phyloP scores from a whole-genome alignment of 2,888 invertebrate genomes.

The Rotaria macrura region DNA sequence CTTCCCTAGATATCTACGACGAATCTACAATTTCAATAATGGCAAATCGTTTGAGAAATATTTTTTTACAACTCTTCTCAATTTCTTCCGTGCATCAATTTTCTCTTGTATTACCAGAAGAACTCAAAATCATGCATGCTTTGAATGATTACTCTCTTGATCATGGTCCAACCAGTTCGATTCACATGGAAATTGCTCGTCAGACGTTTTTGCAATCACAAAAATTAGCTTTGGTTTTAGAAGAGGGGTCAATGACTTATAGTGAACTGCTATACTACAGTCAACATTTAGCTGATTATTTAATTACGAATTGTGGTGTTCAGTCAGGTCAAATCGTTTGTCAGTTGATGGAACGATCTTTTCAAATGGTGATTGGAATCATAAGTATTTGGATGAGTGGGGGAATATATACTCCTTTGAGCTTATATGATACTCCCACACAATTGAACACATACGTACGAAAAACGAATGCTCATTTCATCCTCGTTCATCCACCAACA shows the following conservation, averaged over 20 bases:
- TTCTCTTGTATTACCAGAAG: neutral
- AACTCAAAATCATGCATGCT: neutral
- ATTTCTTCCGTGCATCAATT: neutral
- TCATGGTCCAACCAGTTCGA: neutral
- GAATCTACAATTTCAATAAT: neutral
- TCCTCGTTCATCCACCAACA: neutral
- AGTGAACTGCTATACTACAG: neutral
- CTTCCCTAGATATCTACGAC: neutral
- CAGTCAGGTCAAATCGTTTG: neutral
- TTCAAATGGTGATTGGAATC: neutral
- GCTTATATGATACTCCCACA: neutral
- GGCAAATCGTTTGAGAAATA: neutral
- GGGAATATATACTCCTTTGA: neutral
- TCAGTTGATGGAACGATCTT: neutral
- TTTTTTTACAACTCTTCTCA: neutral
- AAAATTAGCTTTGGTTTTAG: neutral
- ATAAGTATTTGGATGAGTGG: neutral
- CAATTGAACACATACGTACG: neutral
- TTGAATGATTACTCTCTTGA: neutral
- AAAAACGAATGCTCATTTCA: neutral
- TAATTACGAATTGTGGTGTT: neutral
- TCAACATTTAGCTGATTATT: neutral
- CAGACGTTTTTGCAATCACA: neutral
- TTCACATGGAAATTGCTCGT: neutral
- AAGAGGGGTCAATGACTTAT: neutral